These are phyloP conservation scores for Scaptomyza polygonia DNA, from an alignment of 2,888 invertebrate species.

Conservation along the genomic window DNA sequence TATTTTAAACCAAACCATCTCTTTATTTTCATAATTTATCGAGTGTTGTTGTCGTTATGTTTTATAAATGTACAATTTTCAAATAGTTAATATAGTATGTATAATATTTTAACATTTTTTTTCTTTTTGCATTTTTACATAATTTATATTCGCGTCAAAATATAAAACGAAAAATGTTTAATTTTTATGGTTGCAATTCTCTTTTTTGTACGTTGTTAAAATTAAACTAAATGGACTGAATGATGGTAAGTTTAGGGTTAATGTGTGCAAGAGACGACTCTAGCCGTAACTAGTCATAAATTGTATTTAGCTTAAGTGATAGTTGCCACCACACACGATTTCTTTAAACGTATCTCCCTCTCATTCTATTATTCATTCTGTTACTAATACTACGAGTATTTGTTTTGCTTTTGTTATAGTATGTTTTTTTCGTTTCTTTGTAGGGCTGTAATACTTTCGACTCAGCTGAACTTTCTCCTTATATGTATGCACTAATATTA, in stretches of 20 bases:
- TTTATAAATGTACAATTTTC: conserved; percentile 63
- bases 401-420: conserved; percentile 44
- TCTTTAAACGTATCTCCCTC: conserved; percentile 27
- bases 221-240: conserved; percentile 48
- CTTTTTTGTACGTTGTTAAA: conserved; percentile 27
- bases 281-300: conserved; percentile 25
- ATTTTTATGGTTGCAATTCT: conserved; percentile 6
- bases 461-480: conserved; percentile 43
- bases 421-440: conserved; percentile 8
- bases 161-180: conserved; percentile 69
- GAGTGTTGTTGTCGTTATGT: conserved; percentile 29
- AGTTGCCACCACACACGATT: conserved; percentile 30
- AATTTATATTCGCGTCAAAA: conserved; percentile 67
- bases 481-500: conserved; percentile 9
- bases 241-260: not conserved
- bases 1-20: conserved; percentile 70
- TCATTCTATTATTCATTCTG: not conserved
- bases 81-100: conserved; percentile 24
- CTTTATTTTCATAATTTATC: conserved; percentile 63
- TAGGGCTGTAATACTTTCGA: conserved; percentile 65
- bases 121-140: conserved; percentile 55
- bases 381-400: conserved; percentile 67
- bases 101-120: conserved; percentile 27
- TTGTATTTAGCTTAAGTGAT: conserved; percentile 52
- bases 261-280: conserved; percentile 12